Base-by-base conservation (phyloP, 2,888 invertebrate species). In the Scotopteryx bipunctaria region DNA sequence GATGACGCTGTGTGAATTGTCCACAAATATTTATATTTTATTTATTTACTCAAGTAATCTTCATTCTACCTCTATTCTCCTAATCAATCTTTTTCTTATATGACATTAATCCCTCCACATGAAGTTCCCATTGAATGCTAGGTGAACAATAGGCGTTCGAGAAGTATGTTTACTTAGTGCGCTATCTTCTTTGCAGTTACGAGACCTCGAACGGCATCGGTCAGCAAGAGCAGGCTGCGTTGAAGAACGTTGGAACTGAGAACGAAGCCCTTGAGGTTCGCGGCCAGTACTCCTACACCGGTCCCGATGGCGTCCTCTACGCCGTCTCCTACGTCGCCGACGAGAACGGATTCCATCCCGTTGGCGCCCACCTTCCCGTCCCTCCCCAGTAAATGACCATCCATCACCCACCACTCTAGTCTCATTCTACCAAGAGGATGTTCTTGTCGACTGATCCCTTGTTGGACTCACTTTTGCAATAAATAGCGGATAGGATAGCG, bases 261-360 rank as follows among this genome's bases (percentile, higher is more conserved):
- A 75, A 84, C 56, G 91, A 91, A 55, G 81, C 80, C 6, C 13
- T 90, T 0, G 78, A 72, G 2, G 91, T 92, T 35, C 78, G 81
- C n/a, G 93, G 93, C 2, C 59, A 64, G 42, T 92, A 52, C 86
- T 69, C 80, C 3, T 92, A 91, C 84, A 17, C 66, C 47, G 91
- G 77, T 2, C 66, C 74, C 25, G 91, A 92, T 53, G 91, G 91
- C 19, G 66, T 81, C 16, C 48, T 67, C 41, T 91, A 92, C 83
- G 57, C 71, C 11, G 79, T 92, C 35, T 71, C 42, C 32, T 93
- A 92, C 84, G 49, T 78, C 45, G 91, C 93, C 51, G 81, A 91
- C 77, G 86, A 91, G 71, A 69, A 77, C 54, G 93, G 93, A 6
- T 93, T 86, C 90, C 85, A 83, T 58, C 86, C 92, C 64, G 2